Evolutionary conservation across 2,797 vertebrate genomes (phyloP).

Genomic region (Epinephelus coioides): DNA sequence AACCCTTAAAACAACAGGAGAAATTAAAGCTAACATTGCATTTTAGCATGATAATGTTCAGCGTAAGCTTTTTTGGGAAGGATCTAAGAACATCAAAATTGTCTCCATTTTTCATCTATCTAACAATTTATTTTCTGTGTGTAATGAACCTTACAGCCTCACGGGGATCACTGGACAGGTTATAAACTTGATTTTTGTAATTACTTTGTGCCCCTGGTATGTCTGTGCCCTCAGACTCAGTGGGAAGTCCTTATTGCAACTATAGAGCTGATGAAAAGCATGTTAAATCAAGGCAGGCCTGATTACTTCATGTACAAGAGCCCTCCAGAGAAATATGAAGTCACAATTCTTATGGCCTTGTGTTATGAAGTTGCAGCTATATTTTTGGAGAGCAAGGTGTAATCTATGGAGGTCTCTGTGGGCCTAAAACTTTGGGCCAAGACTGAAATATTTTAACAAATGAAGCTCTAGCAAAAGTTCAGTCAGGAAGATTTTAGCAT

Average conservation of each 20-base stretch:
- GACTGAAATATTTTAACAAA: too few species aligned
- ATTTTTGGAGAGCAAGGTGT: background rate
- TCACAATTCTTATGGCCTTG: background rate
- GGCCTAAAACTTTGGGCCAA: too few species aligned
- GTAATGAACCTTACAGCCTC: background rate
- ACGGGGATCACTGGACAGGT: background rate
- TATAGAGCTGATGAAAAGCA: background rate
- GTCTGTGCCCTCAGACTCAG: background rate
- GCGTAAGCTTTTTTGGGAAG: too few species aligned
- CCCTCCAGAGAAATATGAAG: background rate
- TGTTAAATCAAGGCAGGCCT: background rate
- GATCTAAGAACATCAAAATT: background rate
- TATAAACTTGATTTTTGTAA: background rate
- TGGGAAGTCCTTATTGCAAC: background rate
- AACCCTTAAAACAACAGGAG: too few species aligned
- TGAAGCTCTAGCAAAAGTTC: too few species aligned
- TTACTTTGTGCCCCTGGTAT: slow-evolving; percentile 5
- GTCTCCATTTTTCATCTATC: background rate
- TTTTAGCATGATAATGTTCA: too few species aligned
- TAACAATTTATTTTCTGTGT: background rate
- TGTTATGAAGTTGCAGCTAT: background rate
- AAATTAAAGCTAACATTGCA: too few species aligned
- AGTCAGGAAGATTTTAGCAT: too few species aligned
- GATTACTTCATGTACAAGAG: background rate
- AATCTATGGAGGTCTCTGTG: background rate